phyloP scores from a whole-genome alignment of 2,888 invertebrate genomes.

The Cosmopolites sordidus region DNA sequence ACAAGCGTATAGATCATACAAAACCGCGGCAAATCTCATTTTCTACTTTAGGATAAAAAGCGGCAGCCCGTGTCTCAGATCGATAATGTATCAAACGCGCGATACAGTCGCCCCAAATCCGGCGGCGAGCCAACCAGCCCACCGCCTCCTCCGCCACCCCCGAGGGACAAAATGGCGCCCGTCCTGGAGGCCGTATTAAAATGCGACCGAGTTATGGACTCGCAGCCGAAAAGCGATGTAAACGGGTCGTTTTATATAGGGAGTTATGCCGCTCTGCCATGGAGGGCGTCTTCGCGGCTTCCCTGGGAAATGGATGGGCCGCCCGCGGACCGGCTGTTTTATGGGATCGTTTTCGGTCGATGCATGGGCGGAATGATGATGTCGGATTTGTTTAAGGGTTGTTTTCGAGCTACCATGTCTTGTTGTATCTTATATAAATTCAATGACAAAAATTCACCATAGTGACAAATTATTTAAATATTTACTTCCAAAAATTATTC shows the following conservation, averaged over 20 bases:
- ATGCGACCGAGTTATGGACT: conserved; percentile 35
- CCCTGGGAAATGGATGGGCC: neutral
- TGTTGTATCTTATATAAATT: no score
- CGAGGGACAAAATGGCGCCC: conserved; percentile 46
- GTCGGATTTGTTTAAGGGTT: neutral
- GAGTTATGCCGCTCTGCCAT: conserved; percentile 17
- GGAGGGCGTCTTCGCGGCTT: neutral
- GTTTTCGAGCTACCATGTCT: no score
- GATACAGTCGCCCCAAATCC: conserved; percentile 32
- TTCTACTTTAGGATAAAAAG: neutral
- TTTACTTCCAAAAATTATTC: no score
- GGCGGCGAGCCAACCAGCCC: conserved; percentile 36
- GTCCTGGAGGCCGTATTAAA: conserved; percentile 36
- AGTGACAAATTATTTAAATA: no score
- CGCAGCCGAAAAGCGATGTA: conserved; percentile 39
- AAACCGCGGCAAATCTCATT: neutral
- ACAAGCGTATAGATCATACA: no score
- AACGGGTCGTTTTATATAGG: conserved; percentile 43
- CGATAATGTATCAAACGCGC: conserved; percentile 27
- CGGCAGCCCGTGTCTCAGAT: conserved; percentile 3
- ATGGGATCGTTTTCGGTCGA: neutral
- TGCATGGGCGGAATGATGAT: neutral
- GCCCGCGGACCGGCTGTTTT: neutral
- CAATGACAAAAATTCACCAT: no score
- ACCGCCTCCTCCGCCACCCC: no score